A percentile compares a stretch with the other conserved stretches of the same genome.
Evolutionary conservation across 2,113 vertebrate genomes (phyloP).

Genomic region (Hucho hucho): DNA sequence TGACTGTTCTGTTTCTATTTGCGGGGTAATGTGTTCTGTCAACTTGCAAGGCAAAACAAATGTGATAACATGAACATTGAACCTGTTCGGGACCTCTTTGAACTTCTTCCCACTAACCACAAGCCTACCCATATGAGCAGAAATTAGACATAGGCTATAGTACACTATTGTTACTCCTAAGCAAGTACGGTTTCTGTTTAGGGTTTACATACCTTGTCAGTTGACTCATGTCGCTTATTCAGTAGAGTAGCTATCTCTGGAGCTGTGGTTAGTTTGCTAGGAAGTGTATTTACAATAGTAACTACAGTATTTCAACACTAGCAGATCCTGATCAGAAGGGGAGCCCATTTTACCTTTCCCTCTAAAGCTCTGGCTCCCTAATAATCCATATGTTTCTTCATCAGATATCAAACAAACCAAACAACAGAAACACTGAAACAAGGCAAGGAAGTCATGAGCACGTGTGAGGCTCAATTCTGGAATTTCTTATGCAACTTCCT

Average conservation of each 20-base stretch:
- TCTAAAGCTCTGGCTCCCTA: background rate
- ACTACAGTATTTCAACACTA: background rate
- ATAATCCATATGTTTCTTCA: background rate
- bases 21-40: too few relatives aligned
- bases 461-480: background rate
- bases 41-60: too few relatives aligned
- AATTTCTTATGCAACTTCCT: constrained; percentile 16
- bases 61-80: too few relatives aligned
- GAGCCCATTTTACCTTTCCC: background rate
- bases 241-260: background rate
- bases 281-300: background rate
- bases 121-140: too few relatives aligned
- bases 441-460: background rate
- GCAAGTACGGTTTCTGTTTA: too few relatives aligned
- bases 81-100: too few relatives aligned
- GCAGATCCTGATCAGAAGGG: background rate
- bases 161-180: too few relatives aligned
- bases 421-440: background rate
- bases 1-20: too few relatives aligned
- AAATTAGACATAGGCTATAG: too few relatives aligned
- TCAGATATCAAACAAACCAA: background rate
- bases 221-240: constrained; percentile 3
- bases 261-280: background rate
- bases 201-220: constrained; percentile 7
- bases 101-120: too few relatives aligned